phyloP scores from a whole-genome alignment of 2,113 vertebrate genomes.

The Chaetops frenatus region DNA sequence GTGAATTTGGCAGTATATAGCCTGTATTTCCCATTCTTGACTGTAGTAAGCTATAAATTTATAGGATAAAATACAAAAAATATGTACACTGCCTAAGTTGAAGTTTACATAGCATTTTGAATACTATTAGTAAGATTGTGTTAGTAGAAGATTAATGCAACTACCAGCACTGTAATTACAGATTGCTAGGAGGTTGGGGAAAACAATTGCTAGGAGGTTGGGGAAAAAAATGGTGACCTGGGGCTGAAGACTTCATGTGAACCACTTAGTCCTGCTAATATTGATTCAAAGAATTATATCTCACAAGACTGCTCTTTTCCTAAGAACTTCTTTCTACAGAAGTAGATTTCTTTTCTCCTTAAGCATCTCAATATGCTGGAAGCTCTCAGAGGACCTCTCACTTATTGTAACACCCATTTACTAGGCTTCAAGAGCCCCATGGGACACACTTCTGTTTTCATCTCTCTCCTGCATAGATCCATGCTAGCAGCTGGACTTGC shows the following conservation, averaged over 20 bases:
- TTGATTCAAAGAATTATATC: not conserved
- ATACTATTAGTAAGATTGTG: not conserved
- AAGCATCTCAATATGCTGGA: not conserved
- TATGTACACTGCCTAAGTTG: not conserved
- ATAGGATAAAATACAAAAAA: not conserved
- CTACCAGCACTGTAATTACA: slow-evolving; percentile 19
- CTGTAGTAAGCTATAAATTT: not conserved
- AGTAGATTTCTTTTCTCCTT: not conserved
- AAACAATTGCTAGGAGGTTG: not conserved
- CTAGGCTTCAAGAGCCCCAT: not conserved
- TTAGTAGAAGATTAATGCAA: not conserved
- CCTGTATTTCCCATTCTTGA: not conserved
- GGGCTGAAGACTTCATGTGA: not conserved
- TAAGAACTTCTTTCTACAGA: not conserved
- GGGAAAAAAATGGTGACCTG: not conserved
- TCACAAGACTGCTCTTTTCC: not conserved
- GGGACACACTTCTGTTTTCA: not conserved
- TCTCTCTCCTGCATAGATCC: not conserved
- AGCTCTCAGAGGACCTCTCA: not conserved
- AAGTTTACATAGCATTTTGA: not conserved
- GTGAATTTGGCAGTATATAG: not conserved
- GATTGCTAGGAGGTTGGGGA: not conserved
- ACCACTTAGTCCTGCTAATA: not conserved
- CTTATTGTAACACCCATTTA: not conserved
- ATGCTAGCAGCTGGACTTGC: not conserved